phyloP scores from a whole-genome alignment of 2,113 vertebrate species.

The cattle (Bos taurus) region DNA sequence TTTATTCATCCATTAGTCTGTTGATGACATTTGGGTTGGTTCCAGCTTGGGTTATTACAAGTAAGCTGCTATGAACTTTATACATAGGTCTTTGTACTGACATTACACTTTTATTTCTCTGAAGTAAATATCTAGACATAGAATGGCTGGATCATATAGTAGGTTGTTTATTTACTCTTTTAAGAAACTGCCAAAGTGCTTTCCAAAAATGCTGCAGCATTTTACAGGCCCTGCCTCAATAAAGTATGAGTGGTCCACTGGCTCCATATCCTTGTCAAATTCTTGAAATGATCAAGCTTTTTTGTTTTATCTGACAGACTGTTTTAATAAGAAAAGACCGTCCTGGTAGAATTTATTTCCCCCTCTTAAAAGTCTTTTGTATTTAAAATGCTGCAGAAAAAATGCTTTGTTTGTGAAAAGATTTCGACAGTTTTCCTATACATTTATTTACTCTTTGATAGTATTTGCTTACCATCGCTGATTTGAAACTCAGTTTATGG shows the following conservation, averaged over 20 bases:
- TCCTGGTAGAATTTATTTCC: not conserved
- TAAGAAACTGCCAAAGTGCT: not conserved
- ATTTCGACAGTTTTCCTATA: not conserved
- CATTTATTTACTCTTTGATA: constrained; percentile 28
- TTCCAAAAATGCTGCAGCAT: not conserved
- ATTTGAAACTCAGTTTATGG: constrained; percentile 32
- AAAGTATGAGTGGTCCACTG: not conserved
- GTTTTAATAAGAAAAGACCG: not conserved
- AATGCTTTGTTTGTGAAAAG: constrained; percentile 18
- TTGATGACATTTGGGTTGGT: constrained; percentile 8
- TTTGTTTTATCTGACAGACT: constrained; percentile 13
- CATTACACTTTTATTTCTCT: not conserved
- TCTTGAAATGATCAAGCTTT: not conserved
- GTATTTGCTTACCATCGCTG: constrained; percentile 14
- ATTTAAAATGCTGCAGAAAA: constrained; percentile 31
- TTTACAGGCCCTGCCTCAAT: not conserved
- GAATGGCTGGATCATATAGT: not conserved
- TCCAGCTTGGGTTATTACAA: constrained; percentile 10
- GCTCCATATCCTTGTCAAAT: not conserved
- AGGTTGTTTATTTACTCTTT: not conserved
- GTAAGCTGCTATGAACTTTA: constrained; percentile 7
- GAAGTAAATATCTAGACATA: not conserved
- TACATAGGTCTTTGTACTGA: not conserved
- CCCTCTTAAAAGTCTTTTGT: not conserved
- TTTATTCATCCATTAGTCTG: constrained; percentile 8